Percentiles rank a stretch among this genome's conserved stretches.
These are phyloP conservation scores for Agrochola macilenta DNA, from an alignment of 2,888 invertebrate genomes.

Conservation along the genomic window DNA sequence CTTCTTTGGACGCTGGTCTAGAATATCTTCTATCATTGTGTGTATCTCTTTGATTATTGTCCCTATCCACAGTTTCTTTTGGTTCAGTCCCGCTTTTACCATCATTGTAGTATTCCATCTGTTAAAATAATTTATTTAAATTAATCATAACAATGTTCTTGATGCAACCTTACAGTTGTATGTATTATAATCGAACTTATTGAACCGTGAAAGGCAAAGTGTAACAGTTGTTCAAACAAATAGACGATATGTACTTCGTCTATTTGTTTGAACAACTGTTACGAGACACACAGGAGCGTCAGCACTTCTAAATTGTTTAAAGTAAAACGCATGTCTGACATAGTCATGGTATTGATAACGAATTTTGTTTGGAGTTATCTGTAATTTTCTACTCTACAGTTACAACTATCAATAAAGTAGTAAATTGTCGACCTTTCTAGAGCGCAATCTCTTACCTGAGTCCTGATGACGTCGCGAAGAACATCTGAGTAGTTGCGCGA, in stretches of 20 bases:
- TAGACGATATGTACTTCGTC: too few relatives aligned
- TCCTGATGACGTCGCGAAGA: conserved; percentile 90
- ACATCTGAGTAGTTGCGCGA: conserved; percentile 90
- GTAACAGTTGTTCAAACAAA: conserved; percentile 43
- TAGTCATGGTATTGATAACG: neutral
- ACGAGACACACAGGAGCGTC: neutral
- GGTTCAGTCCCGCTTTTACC: conserved; percentile 28
- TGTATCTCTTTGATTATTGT: conserved; percentile 12
- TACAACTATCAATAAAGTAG: neutral
- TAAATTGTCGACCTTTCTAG: neutral
- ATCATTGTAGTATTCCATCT: conserved; percentile 71
- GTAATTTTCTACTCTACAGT: neutral
- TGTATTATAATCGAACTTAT: conserved; percentile 1
- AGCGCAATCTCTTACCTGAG: conserved; percentile 81
- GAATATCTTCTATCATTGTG: neutral
- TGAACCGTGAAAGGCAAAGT: conserved; percentile 11
- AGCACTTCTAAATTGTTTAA: neutral
- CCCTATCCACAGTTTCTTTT: conserved; percentile 9
- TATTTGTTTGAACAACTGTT: too few relatives aligned
- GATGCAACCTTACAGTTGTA: conserved; percentile 11
- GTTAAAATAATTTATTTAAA: conserved; percentile 23
- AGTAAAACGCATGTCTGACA: neutral
- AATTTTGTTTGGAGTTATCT: neutral
- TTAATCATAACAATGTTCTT: conserved; percentile 15
- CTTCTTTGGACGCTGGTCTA: conserved; percentile 8